A percentile compares a stretch with the other conserved stretches of the same genome.
phyloP scores from a whole-genome alignment of 2,888 invertebrate species.

The Scaptomyza tumidula region DNA sequence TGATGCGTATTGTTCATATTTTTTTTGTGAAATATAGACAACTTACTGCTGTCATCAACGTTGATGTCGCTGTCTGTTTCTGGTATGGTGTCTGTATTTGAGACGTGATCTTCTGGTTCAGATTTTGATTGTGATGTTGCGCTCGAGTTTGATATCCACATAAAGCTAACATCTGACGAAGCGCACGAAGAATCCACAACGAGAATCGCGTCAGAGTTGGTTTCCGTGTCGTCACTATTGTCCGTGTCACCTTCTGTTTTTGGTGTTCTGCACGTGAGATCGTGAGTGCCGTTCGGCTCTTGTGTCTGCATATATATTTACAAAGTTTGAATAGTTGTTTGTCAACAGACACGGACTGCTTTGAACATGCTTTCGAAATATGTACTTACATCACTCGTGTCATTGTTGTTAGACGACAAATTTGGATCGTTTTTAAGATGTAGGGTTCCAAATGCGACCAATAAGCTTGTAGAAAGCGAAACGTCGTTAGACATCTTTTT shows the following conservation, averaged over 20 bases:
- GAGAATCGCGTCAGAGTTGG: constrained; percentile 33
- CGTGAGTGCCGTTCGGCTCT: constrained; percentile 30
- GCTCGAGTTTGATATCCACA: constrained; percentile 6
- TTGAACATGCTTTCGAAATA: background rate
- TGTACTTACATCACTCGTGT: constrained; percentile 15
- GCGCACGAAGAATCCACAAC: constrained; percentile 31
- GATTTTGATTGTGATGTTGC: background rate
- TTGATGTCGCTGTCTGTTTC: constrained; percentile 39
- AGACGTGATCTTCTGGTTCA: background rate
- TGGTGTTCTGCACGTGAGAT: constrained; percentile 52
- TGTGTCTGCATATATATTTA: constrained; percentile 27
- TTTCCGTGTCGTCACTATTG: constrained; percentile 55
- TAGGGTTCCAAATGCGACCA: background rate
- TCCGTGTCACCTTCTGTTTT: constrained; percentile 51
- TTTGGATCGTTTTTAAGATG: background rate
- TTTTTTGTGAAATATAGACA: background rate
- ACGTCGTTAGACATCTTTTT: constrained; percentile 28
- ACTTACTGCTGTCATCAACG: constrained; percentile 35
- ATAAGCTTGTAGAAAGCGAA: constrained; percentile 1
- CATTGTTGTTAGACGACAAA: background rate
- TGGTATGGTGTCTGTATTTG: constrained; percentile 29
- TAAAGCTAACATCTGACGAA: constrained; percentile 23
- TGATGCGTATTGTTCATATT: background rate
- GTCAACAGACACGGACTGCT: background rate
- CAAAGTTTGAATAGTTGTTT: constrained; percentile 30